Conservation (phyloP, 1,140 invertebrate species). For the Euura lappo region DNA sequence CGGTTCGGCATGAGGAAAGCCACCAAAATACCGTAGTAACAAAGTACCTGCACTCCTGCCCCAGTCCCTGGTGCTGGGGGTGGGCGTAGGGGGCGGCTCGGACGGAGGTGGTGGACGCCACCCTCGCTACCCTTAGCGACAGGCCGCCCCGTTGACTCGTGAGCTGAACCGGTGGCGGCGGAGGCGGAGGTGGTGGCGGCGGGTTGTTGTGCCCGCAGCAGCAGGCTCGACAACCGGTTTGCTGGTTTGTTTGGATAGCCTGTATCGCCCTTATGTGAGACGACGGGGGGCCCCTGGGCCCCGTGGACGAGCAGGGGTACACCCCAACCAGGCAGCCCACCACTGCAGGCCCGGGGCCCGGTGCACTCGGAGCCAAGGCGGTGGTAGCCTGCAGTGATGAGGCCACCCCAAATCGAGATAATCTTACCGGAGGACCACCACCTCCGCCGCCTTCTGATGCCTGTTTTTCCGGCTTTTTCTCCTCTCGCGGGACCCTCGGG, state of each 20-base stretch:
- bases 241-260: conserved; percentile 30
- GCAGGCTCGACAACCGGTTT: conserved; percentile 51
- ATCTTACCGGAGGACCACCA: conserved; percentile 51
- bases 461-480: neutral
- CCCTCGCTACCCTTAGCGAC: conserved; percentile 61
- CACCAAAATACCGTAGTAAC: neutral
- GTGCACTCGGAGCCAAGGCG: conserved; percentile 53
- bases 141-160: conserved; percentile 57
- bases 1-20: neutral
- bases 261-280: conserved; percentile 40
- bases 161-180: conserved; percentile 48
- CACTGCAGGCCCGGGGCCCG: conserved; percentile 57
- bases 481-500: neutral
- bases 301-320: conserved; percentile 61
- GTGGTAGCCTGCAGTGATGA: conserved; percentile 44
- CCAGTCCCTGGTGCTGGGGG: conserved; percentile 58
- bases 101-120: conserved; percentile 63
- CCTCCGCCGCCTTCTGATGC: conserved; percentile 37
- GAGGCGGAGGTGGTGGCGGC: conserved; percentile 37
- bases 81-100: conserved; percentile 61
- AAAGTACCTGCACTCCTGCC: conserved; percentile 58
- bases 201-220: conserved; percentile 49
- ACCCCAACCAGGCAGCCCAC: conserved; percentile 65
- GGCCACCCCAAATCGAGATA: conserved; percentile 54
- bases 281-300: conserved; percentile 59